Evolutionary conservation across 2,888 invertebrate genomes (phyloP).

Genomic region (Dasysyrphus albostriatus): DNA sequence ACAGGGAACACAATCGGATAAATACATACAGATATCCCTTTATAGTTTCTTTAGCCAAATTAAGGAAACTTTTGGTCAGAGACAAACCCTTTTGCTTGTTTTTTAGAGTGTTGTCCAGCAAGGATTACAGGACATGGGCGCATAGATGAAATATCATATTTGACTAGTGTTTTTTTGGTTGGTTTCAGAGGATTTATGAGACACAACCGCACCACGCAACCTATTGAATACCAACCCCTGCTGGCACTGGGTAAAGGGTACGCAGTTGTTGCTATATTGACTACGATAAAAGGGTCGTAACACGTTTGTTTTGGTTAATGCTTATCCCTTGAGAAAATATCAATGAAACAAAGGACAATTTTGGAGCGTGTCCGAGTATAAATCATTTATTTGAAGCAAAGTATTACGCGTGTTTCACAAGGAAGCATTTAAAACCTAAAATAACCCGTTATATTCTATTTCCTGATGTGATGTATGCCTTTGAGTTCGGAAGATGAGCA

Average conservation of each 20-base stretch:
- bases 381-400: slow-evolving; percentile 46
- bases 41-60: slow-evolving; percentile 28
- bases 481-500: neutral
- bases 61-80: slow-evolving; percentile 28
- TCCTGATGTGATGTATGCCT: neutral
- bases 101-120: slow-evolving; percentile 16
- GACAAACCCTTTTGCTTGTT: neutral
- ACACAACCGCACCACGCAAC: slow-evolving; percentile 7
- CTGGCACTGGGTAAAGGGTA: slow-evolving; percentile 37
- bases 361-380: slow-evolving; percentile 61
- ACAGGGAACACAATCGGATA: slow-evolving; percentile 48
- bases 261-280: slow-evolving; percentile 2
- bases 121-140: neutral
- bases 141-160: slow-evolving; percentile 50
- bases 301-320: slow-evolving; percentile 23
- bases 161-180: slow-evolving; percentile 27
- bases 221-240: slow-evolving; percentile 22
- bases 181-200: slow-evolving; percentile 51
- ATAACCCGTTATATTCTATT: neutral
- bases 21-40: slow-evolving; percentile 31
- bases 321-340: slow-evolving; percentile 56
- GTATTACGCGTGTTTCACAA: slow-evolving; percentile 40
- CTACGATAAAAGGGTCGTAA: slow-evolving; percentile 39
- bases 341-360: slow-evolving; percentile 58
- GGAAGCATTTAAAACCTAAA: slow-evolving; percentile 26